Percentiles rank a stretch among this genome's conserved stretches.
Conservation (phyloP, 2,888 invertebrate genomes). For the Dysmachus trigonus region DNA sequence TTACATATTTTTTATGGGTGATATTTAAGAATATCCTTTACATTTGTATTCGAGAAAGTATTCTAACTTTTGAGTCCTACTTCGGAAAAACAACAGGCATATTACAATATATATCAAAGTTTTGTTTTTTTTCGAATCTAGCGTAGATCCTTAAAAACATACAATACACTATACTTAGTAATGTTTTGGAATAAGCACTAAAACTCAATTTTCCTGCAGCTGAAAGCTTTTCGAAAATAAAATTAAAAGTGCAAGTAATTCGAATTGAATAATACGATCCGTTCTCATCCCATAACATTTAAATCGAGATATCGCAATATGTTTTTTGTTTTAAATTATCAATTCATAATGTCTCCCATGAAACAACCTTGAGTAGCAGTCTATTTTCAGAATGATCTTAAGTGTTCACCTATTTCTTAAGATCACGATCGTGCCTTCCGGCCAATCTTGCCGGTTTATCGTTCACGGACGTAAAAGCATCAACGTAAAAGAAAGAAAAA, state of each 20-base stretch:
- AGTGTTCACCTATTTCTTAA: conserved; percentile 23
- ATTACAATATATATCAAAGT: no score
- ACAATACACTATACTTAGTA: no score
- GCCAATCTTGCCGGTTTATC: not conserved
- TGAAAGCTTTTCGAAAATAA: not conserved
- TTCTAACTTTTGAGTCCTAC: no score
- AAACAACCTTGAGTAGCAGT: not conserved
- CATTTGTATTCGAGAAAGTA: no score
- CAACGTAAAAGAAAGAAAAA: not conserved
- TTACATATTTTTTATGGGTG: no score
- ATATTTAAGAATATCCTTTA: no score
- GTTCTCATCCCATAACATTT: not conserved
- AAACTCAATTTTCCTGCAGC: no score
- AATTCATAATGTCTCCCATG: not conserved
- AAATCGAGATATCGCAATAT: not conserved
- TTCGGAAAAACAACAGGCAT: no score
- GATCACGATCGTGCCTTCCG: conserved; percentile 22
- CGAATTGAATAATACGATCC: not conserved
- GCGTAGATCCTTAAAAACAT: no score
- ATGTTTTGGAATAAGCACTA: no score
- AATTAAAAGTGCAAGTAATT: not conserved
- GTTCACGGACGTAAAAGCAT: not conserved
- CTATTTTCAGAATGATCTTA: conserved; percentile 23
- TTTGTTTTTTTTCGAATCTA: no score
- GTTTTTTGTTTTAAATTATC: not conserved